A percentile compares a stretch with the other conserved stretches of the same genome.
These are phyloP conservation scores for Cinclus cinclus DNA, from an alignment of 2,113 vertebrate genomes.

Conservation along the genomic window DNA sequence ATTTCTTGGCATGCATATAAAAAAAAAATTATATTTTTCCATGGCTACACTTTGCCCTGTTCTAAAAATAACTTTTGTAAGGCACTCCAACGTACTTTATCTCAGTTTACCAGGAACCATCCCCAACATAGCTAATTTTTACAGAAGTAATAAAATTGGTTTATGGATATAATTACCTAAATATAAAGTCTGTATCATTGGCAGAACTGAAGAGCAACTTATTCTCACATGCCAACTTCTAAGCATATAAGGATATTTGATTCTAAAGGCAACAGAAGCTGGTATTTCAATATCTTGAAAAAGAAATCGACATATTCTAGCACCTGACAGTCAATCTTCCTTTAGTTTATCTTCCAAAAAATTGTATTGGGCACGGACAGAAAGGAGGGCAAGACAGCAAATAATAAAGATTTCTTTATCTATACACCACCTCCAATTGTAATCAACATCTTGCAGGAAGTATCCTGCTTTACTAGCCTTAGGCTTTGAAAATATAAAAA, in stretches of 20 bases:
- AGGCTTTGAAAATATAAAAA: background rate
- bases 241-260: background rate
- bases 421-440: background rate
- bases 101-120: background rate
- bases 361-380: background rate
- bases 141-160: background rate
- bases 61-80: background rate
- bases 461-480: background rate
- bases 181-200: background rate
- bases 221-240: background rate
- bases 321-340: background rate
- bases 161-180: background rate
- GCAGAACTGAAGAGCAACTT: background rate
- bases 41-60: background rate
- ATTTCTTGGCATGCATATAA: background rate
- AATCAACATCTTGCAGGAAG: background rate
- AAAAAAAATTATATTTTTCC: background rate
- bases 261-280: background rate
- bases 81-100: background rate
- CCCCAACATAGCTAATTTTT: background rate
- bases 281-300: background rate
- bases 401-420: background rate
- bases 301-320: background rate
- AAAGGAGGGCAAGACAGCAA: background rate
- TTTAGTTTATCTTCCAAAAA: background rate